Conservation (phyloP, 2,113 vertebrate genomes). For the Oophaga pumilio region DNA sequence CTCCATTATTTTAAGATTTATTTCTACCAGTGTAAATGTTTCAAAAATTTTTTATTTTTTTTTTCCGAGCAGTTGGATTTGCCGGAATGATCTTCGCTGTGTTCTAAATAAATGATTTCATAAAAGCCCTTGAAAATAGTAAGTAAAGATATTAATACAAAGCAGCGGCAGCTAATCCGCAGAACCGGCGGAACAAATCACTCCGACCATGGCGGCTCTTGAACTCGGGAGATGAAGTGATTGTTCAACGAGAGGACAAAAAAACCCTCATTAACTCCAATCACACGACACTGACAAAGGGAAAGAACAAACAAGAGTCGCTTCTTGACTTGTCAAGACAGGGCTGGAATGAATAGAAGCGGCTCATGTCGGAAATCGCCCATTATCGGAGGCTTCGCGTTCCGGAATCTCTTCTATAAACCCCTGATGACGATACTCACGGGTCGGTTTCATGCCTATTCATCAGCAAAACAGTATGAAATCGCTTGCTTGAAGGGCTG, state of each 20-base stretch:
- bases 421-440: not conserved
- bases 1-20: not conserved
- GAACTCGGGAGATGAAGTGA: conserved; percentile 41
- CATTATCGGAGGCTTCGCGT: not conserved
- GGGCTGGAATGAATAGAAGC: conserved; percentile 21
- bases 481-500: not conserved
- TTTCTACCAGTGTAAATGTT: not conserved
- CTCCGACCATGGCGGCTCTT: conserved; percentile 6
- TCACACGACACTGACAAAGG: conserved; percentile 35
- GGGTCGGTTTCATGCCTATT: not conserved
- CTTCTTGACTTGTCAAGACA: conserved; percentile 19
- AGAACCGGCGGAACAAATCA: not conserved
- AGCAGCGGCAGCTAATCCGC: not conserved
- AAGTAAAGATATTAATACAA: not conserved
- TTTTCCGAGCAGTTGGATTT: not conserved
- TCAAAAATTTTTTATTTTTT: not conserved
- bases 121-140: conserved; percentile 1
- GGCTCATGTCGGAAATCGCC: not conserved
- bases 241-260: conserved; percentile 31
- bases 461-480: not conserved
- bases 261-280: conserved; percentile 41
- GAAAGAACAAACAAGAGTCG: conserved; percentile 40
- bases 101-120: conserved; percentile 26
- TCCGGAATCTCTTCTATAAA: not conserved
- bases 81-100: not conserved